phyloP scores from a whole-genome alignment of 2,797 vertebrate species.

The Tapera naevia region DNA sequence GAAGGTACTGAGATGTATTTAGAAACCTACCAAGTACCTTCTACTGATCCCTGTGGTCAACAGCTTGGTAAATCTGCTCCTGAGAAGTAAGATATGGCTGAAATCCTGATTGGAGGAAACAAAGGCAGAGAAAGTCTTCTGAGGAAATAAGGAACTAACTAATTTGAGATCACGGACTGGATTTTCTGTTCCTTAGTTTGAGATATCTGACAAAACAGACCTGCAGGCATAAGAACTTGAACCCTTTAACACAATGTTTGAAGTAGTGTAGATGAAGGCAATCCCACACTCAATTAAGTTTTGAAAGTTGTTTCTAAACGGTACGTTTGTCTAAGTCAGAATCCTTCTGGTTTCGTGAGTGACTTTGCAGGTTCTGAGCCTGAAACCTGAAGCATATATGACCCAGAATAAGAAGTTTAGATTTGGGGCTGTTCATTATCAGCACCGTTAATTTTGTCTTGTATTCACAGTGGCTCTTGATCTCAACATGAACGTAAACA shows the following conservation, averaged over 20 bases:
- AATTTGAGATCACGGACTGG: neutral
- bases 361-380: neutral
- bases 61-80: neutral
- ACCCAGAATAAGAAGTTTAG: neutral
- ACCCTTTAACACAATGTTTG: neutral
- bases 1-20: neutral
- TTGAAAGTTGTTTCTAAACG: neutral
- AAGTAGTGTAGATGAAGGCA: neutral
- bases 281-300: neutral
- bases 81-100: rapidly evolving
- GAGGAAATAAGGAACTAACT: neutral
- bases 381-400: neutral
- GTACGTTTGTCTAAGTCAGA: neutral
- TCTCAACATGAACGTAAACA: neutral
- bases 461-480: neutral
- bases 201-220: neutral
- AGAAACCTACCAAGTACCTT: neutral
- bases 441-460: neutral
- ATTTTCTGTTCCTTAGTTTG: neutral
- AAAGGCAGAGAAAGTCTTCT: neutral
- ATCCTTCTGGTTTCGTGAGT: neutral
- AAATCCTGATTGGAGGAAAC: neutral
- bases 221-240: neutral
- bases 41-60: neutral
- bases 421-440: neutral